Conservation (phyloP, 2,888 invertebrate genomes). For the Cantharis flavilabris region DNA sequence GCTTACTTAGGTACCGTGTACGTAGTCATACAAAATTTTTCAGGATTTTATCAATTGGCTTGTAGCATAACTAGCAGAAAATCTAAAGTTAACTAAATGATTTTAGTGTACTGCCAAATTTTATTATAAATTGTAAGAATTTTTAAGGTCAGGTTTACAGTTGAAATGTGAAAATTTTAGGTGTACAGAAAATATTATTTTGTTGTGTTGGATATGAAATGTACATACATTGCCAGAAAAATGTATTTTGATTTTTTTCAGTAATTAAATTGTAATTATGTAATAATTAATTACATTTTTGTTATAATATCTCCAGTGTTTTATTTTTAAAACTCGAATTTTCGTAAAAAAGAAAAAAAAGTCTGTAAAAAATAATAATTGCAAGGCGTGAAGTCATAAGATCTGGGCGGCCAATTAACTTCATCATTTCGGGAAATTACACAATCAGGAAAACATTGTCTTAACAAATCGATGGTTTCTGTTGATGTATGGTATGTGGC, state of each 20-base stretch:
- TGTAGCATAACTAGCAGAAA: slow-evolving; percentile 55
- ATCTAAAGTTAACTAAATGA: slow-evolving; percentile 24
- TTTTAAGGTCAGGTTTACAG: background rate
- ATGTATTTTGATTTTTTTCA: background rate
- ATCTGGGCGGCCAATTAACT: no score
- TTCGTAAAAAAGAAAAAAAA: no score
- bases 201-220: background rate
- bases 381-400: no score
- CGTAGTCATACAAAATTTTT: slow-evolving; percentile 74
- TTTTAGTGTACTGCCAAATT: background rate
- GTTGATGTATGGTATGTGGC: no score
- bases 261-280: background rate
- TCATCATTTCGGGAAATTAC: no score
- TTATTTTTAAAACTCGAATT: background rate
- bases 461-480: no score
- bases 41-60: slow-evolving; percentile 67
- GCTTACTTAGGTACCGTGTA: slow-evolving; percentile 86
- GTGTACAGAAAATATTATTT: background rate
- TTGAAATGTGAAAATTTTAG: background rate
- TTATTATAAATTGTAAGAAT: background rate
- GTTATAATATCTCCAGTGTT: background rate
- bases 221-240: background rate
- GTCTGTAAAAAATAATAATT: no score
- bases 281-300: background rate
- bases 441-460: no score